Evolutionary conservation across 2,113 vertebrate genomes (phyloP), one percentile per base, ranked within the genome.

Genomic region (Macaca fascicularis): DNA sequence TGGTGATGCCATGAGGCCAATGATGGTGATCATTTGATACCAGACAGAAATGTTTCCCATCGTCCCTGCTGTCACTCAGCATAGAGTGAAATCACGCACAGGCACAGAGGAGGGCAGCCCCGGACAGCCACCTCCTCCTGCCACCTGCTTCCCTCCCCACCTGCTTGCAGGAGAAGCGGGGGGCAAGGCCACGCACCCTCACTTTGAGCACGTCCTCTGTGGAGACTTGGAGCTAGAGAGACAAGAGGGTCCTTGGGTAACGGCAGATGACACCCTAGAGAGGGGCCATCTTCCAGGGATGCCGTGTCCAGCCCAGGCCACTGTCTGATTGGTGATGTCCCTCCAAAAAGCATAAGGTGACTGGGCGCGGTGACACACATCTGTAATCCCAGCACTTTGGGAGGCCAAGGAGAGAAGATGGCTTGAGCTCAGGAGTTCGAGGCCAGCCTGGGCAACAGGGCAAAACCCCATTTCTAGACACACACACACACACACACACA

Each of bases 21-120:
- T 69, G 38, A 8, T 8, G 52, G 20, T 0, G 1, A 4, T 3
- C 45, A 11, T 6, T 27, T 1, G 3, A 3, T 19, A 8, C 3
- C 27, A 52, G 38, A 20, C 23, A 16, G 79, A 13, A 30, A 9
- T 2, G 10, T 3, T 32, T 32, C 32, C 40, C 0, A 3, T 19
- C 32, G 10, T 32, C 6, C 40, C 35, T 20, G 32, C 4, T 8
- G 74, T 59, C 8, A 0, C 38, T 10, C 17, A 30, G 16, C 10
- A 1, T 1, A 25, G 38, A 30, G 22, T 14, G 17, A 6, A 48
- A 17, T 8, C 8, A 2, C 7, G 19, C 5, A 0, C 1, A 57
- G 90, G 23, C 32, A 7, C 67, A 4, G 16, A 27, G 38, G 2
- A 2, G 59, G 32, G 20, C 5, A 55, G 7, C 38, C 17, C 14